phyloP scores from a whole-genome alignment of 2,797 vertebrate genomes.

The Ceryle rudis region DNA sequence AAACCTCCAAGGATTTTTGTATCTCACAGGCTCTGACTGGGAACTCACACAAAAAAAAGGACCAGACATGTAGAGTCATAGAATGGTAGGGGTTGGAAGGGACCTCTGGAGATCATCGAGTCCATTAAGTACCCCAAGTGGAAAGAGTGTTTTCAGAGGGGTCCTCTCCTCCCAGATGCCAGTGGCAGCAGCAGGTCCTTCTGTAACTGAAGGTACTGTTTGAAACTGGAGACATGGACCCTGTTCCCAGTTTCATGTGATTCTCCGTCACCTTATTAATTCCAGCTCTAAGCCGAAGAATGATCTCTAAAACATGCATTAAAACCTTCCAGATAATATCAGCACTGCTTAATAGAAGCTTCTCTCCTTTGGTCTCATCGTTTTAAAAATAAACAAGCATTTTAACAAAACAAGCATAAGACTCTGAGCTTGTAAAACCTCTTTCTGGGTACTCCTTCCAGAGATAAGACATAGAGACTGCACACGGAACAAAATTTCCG shows the following conservation, averaged over 20 bases:
- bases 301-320: constrained; percentile 35
- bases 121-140: neutral
- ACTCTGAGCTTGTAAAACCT: constrained; percentile 57
- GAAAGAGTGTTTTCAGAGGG: neutral
- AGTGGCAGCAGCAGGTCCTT: neutral
- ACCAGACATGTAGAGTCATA: neutral
- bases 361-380: neutral
- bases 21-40: neutral
- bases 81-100: too few relatives aligned
- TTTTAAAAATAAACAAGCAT: constrained; percentile 59
- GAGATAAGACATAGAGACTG: constrained; percentile 4
- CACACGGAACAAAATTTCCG: constrained; percentile 4
- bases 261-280: neutral
- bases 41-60: neutral
- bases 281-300: neutral
- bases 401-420: constrained; percentile 45
- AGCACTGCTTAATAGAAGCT: constrained; percentile 17
- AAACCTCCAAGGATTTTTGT: neutral
- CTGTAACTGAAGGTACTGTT: neutral
- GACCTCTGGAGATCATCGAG: too few relatives aligned
- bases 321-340: constrained; percentile 49
- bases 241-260: neutral
- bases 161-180: neutral
- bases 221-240: neutral
- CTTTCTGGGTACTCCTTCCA: constrained; percentile 31